These are phyloP conservation scores for Pluvialis apricaria DNA, from an alignment of 2,113 vertebrate genomes.

Conservation along the genomic window DNA sequence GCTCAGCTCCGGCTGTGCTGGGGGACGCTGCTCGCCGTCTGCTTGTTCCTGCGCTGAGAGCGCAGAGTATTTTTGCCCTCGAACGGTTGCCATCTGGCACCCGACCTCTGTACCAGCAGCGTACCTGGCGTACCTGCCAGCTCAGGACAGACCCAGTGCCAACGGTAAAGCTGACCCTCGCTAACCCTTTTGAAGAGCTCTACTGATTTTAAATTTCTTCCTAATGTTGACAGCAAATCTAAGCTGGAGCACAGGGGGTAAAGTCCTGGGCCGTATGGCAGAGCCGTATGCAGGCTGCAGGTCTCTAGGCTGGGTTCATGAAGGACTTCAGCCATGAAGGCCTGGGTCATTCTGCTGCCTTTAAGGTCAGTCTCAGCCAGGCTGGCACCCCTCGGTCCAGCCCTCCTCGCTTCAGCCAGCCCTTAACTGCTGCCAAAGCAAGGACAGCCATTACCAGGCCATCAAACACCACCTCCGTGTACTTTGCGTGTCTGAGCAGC, in stretches of 20 bases:
- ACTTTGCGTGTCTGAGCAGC: not conserved
- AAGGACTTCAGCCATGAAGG: not conserved
- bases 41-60: not conserved
- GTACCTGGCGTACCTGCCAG: not conserved
- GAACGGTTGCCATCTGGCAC: not conserved
- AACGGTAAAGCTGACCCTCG: not conserved
- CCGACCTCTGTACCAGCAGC: not conserved
- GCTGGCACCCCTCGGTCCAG: not conserved
- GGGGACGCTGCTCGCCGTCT: not conserved
- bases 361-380: not conserved
- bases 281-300: fast-evolving
- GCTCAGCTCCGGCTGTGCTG: not conserved
- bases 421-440: not conserved
- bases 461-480: fast-evolving
- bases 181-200: not conserved
- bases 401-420: not conserved
- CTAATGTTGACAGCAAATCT: not conserved
- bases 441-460: not conserved
- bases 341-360: not conserved
- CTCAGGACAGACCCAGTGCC: not conserved
- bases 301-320: not conserved
- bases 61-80: not conserved
- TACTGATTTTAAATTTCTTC: not conserved
- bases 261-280: not conserved
- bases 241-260: not conserved